phyloP scores from a whole-genome alignment of 1,140 invertebrate genomes.

The Drosophila cardini region DNA sequence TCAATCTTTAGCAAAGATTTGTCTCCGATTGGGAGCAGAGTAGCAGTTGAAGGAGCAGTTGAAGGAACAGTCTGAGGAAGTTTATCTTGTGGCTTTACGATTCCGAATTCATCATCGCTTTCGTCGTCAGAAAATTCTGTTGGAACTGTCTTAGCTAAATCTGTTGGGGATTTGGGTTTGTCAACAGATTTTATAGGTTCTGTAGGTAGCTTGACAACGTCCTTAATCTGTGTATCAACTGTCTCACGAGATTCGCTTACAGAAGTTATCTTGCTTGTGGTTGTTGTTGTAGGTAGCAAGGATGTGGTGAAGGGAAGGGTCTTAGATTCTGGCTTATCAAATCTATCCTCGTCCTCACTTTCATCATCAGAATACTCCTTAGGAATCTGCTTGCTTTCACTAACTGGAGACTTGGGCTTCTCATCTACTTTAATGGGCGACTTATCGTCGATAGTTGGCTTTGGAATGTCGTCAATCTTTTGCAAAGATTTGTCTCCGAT shows the following conservation, averaged over 20 bases:
- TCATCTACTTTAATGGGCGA: slow-evolving; percentile 5
- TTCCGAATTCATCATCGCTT: slow-evolving; percentile 25
- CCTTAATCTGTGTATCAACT: slow-evolving; percentile 13
- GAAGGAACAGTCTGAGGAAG: not conserved
- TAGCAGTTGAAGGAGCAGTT: not conserved
- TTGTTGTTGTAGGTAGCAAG: not conserved
- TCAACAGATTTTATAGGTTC: not conserved
- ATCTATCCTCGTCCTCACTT: slow-evolving; percentile 13
- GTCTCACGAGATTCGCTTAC: slow-evolving; percentile 6
- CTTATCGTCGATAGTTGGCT: slow-evolving; percentile 4
- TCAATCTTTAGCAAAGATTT: slow-evolving; percentile 11
- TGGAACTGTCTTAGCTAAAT: not conserved
- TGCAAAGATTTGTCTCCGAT: slow-evolving; percentile 7
- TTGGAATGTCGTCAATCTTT: slow-evolving; percentile 3
- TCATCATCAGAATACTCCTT: slow-evolving; percentile 29
- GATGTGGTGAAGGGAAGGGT: not conserved
- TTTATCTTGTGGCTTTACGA: slow-evolving; percentile 6
- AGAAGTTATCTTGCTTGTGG: slow-evolving; percentile 9
- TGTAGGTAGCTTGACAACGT: slow-evolving; percentile 1
- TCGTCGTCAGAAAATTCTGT: slow-evolving; percentile 36
- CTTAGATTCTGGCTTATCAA: slow-evolving; percentile 14
- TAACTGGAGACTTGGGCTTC: slow-evolving; percentile 13
- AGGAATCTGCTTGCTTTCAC: not conserved
- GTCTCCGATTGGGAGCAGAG: slow-evolving; percentile 8
- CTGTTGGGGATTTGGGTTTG: slow-evolving; percentile 10